Conservation (phyloP, 2,113 vertebrate genomes). For the Cyanoramphus novaezelandiae region DNA sequence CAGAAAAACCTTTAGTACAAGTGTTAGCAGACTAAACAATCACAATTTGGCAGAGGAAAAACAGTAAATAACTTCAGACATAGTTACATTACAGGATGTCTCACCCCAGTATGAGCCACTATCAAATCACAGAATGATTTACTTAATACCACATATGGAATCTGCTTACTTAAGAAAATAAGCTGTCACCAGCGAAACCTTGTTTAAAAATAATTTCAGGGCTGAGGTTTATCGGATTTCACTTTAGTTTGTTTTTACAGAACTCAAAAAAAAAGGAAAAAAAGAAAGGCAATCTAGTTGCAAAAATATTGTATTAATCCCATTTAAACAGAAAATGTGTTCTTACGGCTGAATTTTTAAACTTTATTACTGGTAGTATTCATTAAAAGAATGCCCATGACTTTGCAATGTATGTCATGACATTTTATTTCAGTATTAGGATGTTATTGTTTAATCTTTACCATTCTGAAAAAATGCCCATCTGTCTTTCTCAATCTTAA, state of each 20-base stretch:
- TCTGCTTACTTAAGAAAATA: conserved; percentile 85
- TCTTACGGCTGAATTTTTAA: not conserved
- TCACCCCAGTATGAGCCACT: conserved; percentile 81
- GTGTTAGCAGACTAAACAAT: conserved; percentile 95
- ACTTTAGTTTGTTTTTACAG: conserved; percentile 63
- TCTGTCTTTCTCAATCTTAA: not conserved
- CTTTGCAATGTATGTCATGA: not conserved
- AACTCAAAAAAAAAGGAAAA: not conserved
- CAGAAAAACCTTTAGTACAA: conserved; percentile 84
- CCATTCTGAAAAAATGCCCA: not conserved
- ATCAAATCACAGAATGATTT: conserved; percentile 80
- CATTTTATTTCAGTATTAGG: not conserved
- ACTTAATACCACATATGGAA: conserved; percentile 78
- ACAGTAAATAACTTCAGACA: conserved; percentile 86
- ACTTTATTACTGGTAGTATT: not conserved
- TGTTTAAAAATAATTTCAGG: conserved; percentile 71
- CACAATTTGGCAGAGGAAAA: conserved; percentile 81
- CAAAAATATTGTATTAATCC: conserved; percentile 22
- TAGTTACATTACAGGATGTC: conserved; percentile 79
- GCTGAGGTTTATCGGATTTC: conserved; percentile 51
- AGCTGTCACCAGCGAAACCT: conserved; percentile 64
- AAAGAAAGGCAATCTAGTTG: not conserved
- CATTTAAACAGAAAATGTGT: not conserved
- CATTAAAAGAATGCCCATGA: not conserved
- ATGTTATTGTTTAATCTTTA: not conserved